Conservation (phyloP, 2,113 vertebrate species). For the Murina feae region DNA sequence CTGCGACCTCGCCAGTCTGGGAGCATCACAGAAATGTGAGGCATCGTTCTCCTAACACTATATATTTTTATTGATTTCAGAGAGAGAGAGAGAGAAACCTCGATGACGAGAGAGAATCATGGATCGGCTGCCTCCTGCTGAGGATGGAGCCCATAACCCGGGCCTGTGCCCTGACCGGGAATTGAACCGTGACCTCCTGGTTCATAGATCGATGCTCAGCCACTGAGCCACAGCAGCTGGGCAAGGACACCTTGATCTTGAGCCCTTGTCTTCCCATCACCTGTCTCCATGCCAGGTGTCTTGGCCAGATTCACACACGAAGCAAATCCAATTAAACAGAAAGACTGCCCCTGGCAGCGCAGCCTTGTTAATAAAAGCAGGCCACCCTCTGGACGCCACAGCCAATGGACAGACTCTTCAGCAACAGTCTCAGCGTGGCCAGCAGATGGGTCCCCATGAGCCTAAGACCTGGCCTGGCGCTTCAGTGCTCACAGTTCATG, state of each 20-base stretch:
- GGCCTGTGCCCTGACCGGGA: too few relatives aligned
- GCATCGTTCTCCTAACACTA: too few relatives aligned
- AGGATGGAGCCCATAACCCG: too few relatives aligned
- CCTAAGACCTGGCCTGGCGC: background rate
- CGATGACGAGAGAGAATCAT: too few relatives aligned
- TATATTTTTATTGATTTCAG: too few relatives aligned
- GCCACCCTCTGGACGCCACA: background rate
- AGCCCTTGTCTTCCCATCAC: background rate
- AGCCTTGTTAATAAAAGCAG: background rate
- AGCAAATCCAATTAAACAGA: slow-evolving; percentile 23
- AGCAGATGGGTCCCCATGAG: slow-evolving; percentile 27
- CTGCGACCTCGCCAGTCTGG: background rate
- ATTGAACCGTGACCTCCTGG: too few relatives aligned
- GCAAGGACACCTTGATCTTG: background rate
- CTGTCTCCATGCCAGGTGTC: background rate
- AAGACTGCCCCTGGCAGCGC: background rate
- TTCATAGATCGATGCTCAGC: too few relatives aligned
- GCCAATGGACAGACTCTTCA: background rate
- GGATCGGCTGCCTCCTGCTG: too few relatives aligned
- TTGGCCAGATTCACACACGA: background rate
- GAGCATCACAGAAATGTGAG: background rate
- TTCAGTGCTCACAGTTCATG: background rate
- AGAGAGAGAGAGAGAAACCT: too few relatives aligned
- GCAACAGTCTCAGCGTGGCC: slow-evolving; percentile 23
- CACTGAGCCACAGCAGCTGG: too few relatives aligned